phyloP scores from a whole-genome alignment of 2,113 vertebrate species.

The Onychostruthus taczanowskii region DNA sequence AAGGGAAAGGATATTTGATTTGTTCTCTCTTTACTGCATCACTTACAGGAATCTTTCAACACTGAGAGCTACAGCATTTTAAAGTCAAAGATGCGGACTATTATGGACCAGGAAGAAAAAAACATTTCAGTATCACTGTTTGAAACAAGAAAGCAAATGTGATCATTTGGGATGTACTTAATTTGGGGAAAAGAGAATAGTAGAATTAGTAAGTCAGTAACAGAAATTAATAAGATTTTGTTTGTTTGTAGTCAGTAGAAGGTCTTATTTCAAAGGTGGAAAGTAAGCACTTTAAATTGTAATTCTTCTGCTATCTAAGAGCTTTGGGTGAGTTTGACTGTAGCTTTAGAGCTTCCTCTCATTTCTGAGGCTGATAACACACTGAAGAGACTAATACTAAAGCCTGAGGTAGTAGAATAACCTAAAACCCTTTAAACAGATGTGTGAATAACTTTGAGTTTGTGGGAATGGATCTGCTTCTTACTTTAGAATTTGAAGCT shows the following conservation, averaged over 20 bases:
- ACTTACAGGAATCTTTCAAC: background rate
- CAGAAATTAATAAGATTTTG: background rate
- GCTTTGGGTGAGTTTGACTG: background rate
- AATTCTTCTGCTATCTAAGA: background rate
- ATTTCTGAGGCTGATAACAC: background rate
- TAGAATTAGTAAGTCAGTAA: background rate
- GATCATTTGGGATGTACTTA: background rate
- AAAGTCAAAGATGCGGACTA: background rate
- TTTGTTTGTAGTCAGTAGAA: background rate
- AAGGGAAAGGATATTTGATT: background rate
- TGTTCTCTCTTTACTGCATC: background rate
- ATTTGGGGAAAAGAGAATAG: background rate
- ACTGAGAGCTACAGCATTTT: background rate
- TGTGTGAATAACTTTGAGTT: background rate
- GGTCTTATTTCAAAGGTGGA: background rate
- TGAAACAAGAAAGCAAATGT: background rate
- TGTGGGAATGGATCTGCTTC: background rate
- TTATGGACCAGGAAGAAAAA: background rate
- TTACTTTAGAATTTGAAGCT: background rate
- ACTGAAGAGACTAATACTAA: background rate
- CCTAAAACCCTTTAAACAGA: background rate
- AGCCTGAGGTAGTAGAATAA: background rate
- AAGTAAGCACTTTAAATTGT: background rate
- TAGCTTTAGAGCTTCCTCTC: background rate
- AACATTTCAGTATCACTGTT: background rate